Evolutionary conservation across 2,797 vertebrate species (phyloP), one percentile per base, ranked within the genome.

Genomic region (Schizothorax lantsangensis): DNA sequence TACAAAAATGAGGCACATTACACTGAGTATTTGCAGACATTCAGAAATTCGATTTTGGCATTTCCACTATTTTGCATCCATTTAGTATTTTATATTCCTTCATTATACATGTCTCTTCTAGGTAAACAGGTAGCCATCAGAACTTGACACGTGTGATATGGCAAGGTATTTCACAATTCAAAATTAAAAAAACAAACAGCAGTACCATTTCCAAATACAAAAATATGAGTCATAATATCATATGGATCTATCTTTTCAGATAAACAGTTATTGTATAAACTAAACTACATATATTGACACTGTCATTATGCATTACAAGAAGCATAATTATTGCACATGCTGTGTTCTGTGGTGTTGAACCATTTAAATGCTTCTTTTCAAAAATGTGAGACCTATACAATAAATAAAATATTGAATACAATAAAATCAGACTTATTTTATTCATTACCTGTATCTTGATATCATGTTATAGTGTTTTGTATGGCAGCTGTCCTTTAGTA

Each of bases 371-470:
- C 14, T 52, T 10, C 17, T 26, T 15, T 14, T 17, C 2, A 26
- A 43, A 62, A 62, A 79, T 43, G 4, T 17, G 6, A n/a, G 33
- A 40, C 33, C 33, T 59, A 59, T 59, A 40, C 36, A 59, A 57
- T 59, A 57, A 78, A 78, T 59, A 17, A 40, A 7, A 78, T 26
- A 57, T n/a, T 79, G 36, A 59, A 79, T 79, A 79, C 12, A 38
- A 79, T 59, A 79, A 57, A 36, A n/a, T 38, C 19, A 7, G 8
- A 15, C 36, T 26, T 0, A 5, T 40, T 79, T n/a, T 4, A 36
- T 26, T 26, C 0, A 71, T 52, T 9, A 40, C 14, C 49, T 43
- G 14, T 59, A 45, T 54, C 21, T 17, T 47, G n/a, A 66, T n/a
- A 68, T 71, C 21, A 43, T 8, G 15, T 6, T 72, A 19, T 30